Evolutionary conservation across 1,140 invertebrate genomes (phyloP).

Genomic region (Hycleus cichorii): DNA sequence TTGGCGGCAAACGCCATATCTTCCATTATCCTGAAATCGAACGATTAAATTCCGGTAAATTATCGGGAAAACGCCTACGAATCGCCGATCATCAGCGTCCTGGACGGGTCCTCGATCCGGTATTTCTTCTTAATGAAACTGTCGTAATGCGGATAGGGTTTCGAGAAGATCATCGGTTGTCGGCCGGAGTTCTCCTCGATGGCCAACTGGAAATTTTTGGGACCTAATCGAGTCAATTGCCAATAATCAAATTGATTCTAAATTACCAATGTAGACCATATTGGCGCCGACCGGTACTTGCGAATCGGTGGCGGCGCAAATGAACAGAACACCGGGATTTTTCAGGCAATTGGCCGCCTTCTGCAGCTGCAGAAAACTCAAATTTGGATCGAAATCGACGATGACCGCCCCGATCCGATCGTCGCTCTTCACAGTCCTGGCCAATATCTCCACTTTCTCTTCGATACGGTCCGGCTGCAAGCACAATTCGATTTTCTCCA

Average conservation of each 20-base stretch:
- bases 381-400: conserved; percentile 26
- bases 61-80: conserved; percentile 23
- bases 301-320: conserved; percentile 25
- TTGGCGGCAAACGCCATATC: conserved; percentile 33
- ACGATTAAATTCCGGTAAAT: neutral
- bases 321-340: conserved; percentile 27
- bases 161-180: conserved; percentile 23
- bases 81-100: conserved; percentile 29
- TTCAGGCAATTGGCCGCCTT: conserved; percentile 26
- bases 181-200: conserved; percentile 23
- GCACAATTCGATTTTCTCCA: neutral
- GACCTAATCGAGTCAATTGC: neutral
- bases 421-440: conserved; percentile 12
- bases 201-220: conserved; percentile 18
- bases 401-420: conserved; percentile 30
- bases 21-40: conserved; percentile 22
- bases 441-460: neutral
- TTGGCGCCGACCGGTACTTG: neutral
- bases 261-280: conserved; percentile 7
- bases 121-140: conserved; percentile 23
- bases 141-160: conserved; percentile 23
- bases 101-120: conserved; percentile 13
- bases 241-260: too few species aligned
- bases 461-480: neutral
- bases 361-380: conserved; percentile 25